Conservation (phyloP, 2,888 invertebrate species). For the Branchipolynoe longqiensis region DNA sequence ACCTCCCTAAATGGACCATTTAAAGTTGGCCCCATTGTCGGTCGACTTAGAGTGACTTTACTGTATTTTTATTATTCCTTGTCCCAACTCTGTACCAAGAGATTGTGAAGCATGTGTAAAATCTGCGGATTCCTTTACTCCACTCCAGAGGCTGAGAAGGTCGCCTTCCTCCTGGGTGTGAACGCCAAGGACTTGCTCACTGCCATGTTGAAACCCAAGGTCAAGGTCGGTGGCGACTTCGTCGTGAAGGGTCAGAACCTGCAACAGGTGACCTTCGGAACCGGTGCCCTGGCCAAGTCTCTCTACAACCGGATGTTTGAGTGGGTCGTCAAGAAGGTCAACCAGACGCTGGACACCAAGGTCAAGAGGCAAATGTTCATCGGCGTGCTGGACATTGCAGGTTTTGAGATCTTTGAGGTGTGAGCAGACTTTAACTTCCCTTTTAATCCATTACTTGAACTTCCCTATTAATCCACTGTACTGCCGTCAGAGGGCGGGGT, state of each 20-base stretch:
- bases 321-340: constrained; percentile 99
- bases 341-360: constrained; percentile 99
- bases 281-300: constrained; percentile 83
- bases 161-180: constrained; percentile 94
- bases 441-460: no score
- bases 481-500: no score
- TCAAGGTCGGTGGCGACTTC: constrained; percentile 98
- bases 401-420: constrained; percentile 99
- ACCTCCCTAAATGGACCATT: no score
- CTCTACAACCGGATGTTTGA: constrained; percentile 83
- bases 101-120: no score
- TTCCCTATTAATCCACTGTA: no score
- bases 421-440: constrained; percentile 68
- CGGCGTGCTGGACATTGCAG: constrained; percentile 99
- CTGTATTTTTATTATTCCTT: no score
- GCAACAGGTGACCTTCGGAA: constrained; percentile 85
- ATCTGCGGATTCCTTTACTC: no score
- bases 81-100: no score
- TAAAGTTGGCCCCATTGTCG: no score
- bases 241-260: constrained; percentile 99
- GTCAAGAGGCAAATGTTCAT: constrained; percentile 98
- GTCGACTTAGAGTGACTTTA: no score
- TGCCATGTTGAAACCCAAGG: constrained; percentile 92
- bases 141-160: constrained; percentile 90
- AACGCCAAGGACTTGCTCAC: constrained; percentile 93